Percentiles rank a stretch among this genome's conserved stretches.
Evolutionary conservation across 2,888 invertebrate species (phyloP).

Genomic region (Lottia scabra): DNA sequence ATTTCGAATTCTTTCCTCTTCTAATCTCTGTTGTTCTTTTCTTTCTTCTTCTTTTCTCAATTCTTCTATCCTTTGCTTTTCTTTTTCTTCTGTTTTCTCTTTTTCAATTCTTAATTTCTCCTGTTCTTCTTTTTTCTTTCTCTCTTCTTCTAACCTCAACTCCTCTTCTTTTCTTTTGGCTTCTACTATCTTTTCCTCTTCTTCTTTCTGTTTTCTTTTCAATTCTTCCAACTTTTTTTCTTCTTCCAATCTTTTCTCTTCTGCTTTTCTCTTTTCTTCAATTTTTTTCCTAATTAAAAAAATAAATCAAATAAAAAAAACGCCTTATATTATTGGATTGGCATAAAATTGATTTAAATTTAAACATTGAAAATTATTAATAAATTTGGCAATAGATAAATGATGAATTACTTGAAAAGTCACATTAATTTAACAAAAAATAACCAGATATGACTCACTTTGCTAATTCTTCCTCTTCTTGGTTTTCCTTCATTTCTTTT

Average conservation of each 20-base stretch:
- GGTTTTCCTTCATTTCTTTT: conserved; percentile 26
- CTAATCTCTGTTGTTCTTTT: conserved; percentile 23
- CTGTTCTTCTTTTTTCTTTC: conserved; percentile 1
- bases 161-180: conserved; percentile 23
- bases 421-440: no score
- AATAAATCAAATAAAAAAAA: no score
- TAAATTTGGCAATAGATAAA: no score
- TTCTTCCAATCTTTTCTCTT: conserved; percentile 31
- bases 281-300: no score
- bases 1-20: conserved; percentile 27
- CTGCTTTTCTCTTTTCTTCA: conserved; percentile 25
- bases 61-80: conserved; percentile 24
- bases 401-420: no score
- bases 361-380: no score
- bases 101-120: background rate
- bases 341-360: no score
- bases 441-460: background rate
- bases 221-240: conserved; percentile 32
- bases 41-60: conserved; percentile 24
- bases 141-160: conserved; percentile 17
- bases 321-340: no score
- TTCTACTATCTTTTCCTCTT: conserved; percentile 26
- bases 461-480: conserved; percentile 20
- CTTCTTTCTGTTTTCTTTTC: conserved; percentile 33
- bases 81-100: background rate